These are phyloP conservation scores for Leptinotarsa lineolata DNA, from an alignment of 1,140 invertebrate species.

Conservation along the genomic window DNA sequence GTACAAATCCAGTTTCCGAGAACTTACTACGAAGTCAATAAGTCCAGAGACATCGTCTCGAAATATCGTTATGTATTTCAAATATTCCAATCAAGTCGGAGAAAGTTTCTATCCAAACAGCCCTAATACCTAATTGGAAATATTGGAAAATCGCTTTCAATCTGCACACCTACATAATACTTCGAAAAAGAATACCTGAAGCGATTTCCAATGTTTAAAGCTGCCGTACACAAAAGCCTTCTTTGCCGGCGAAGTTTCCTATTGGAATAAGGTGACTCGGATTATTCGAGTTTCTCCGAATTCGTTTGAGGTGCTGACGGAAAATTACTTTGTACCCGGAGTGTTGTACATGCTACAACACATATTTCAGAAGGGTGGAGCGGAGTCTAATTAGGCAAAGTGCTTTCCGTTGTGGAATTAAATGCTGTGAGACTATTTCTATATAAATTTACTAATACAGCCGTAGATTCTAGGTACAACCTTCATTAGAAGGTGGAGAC, in stretches of 20 bases:
- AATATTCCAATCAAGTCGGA: neutral
- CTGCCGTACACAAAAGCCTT: neutral
- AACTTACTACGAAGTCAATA: no score
- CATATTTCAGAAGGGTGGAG: constrained; percentile 10
- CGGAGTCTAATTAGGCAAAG: constrained; percentile 18
- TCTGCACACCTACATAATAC: neutral
- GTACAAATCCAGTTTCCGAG: no score
- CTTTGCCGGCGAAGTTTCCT: neutral
- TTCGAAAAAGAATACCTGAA: neutral
- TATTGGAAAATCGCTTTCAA: neutral
- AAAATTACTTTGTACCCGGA: constrained; percentile 8
- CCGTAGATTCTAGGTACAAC: neutral
- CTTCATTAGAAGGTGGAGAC: neutral
- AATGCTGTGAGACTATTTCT: constrained; percentile 11
- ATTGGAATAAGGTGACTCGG: constrained; percentile 12
- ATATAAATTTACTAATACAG: neutral
- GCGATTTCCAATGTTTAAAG: neutral
- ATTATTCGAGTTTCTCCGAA: constrained; percentile 22
- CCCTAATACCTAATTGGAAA: neutral
- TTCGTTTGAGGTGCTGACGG: constrained; percentile 18
- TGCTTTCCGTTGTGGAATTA: constrained; percentile 22
- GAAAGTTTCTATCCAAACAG: neutral
- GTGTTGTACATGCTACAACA: no score
- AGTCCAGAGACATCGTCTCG: neutral
- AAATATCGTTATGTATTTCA: neutral